phyloP scores from a whole-genome alignment of 2,113 vertebrate genomes.

The Dicerorhinus sumatrensis region DNA sequence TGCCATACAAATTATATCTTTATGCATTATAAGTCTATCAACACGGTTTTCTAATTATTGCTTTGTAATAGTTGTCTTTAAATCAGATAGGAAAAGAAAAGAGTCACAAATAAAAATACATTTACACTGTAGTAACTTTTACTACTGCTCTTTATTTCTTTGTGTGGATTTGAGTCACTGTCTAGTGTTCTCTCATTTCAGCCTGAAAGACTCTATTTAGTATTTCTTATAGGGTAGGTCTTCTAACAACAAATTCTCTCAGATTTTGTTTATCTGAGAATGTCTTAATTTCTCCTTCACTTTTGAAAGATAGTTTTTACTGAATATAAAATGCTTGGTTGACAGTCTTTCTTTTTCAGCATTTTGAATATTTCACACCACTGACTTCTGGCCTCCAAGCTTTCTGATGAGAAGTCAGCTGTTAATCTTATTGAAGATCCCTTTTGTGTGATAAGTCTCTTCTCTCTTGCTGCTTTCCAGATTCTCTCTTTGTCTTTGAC shows the following conservation, averaged over 20 bases:
- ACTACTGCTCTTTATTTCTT: neutral
- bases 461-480: slow-evolving; percentile 40
- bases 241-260: neutral
- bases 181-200: neutral
- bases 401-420: slow-evolving; percentile 36
- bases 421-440: neutral
- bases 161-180: neutral
- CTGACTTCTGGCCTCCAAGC: neutral
- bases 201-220: neutral
- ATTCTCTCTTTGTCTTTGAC: slow-evolving; percentile 3
- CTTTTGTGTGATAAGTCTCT: neutral
- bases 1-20: slow-evolving; percentile 38
- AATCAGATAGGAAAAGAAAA: slow-evolving; percentile 9
- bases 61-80: neutral
- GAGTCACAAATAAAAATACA: slow-evolving; percentile 24
- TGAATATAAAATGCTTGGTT: slow-evolving; percentile 23
- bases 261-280: slow-evolving; percentile 16
- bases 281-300: slow-evolving; percentile 29
- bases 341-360: neutral
- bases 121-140: neutral
- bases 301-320: slow-evolving; percentile 31
- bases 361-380: slow-evolving; percentile 36
- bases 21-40: slow-evolving; percentile 1
- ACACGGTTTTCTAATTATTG: slow-evolving; percentile 41
- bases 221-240: neutral